Conservation (phyloP, 2,888 invertebrate genomes). For the Pseudanteris insignis region DNA sequence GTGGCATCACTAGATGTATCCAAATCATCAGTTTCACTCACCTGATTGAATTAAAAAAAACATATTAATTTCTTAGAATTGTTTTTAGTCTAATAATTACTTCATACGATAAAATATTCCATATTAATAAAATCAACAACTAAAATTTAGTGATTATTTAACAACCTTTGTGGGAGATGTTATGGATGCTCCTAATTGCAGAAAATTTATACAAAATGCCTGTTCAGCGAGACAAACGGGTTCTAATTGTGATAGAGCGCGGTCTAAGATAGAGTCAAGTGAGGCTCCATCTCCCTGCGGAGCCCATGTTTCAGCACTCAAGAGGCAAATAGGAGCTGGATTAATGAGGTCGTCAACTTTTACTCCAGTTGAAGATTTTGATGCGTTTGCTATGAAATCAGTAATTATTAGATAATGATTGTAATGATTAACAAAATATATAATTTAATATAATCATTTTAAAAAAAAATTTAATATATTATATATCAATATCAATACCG, state of each 20-base stretch:
- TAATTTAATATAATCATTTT: slow-evolving; percentile 7
- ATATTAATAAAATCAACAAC: too few relatives aligned
- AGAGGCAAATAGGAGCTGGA: slow-evolving; percentile 60
- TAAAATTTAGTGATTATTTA: not conserved
- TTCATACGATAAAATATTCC: too few relatives aligned
- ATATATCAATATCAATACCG: too few relatives aligned
- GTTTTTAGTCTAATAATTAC: too few relatives aligned
- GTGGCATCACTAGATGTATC: slow-evolving; percentile 56
- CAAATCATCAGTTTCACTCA: slow-evolving; percentile 53
- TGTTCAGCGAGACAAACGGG: slow-evolving; percentile 94
- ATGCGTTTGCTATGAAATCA: slow-evolving; percentile 51
- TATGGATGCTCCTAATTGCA: slow-evolving; percentile 76
- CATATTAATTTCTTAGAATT: not conserved
- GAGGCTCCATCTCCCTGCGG: slow-evolving; percentile 62
- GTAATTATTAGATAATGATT: not conserved
- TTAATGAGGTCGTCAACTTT: slow-evolving; percentile 59
- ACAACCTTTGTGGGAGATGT: slow-evolving; percentile 59
- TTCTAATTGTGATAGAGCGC: slow-evolving; percentile 88
- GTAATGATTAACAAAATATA: too few relatives aligned
- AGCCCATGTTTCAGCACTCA: slow-evolving; percentile 60
- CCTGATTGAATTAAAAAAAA: slow-evolving; percentile 6
- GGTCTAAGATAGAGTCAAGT: slow-evolving; percentile 78
- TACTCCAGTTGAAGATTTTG: slow-evolving; percentile 56
- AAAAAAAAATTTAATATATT: slow-evolving; percentile 8
- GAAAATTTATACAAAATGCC: slow-evolving; percentile 92